A percentile compares a stretch with the other conserved stretches of the same genome.
Conservation (phyloP, 1,140 invertebrate species). For the Heliconius nattereri region DNA sequence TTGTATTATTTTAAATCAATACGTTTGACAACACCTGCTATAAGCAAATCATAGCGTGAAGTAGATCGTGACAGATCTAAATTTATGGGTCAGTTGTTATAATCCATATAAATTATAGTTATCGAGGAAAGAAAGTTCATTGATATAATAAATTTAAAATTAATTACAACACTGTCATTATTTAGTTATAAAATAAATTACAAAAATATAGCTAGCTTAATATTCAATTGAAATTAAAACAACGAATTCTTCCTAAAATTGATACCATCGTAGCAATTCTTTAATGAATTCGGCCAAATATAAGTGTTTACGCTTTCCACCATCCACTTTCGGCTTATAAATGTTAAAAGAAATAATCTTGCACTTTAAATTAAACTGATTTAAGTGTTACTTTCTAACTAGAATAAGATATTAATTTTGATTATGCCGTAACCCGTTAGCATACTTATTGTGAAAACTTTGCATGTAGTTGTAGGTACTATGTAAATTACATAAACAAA, state of each 20-base stretch:
- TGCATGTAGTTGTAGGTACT: neutral
- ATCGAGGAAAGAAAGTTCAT: constrained; percentile 47
- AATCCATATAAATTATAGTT: constrained; percentile 51
- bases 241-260: neutral
- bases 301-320: constrained; percentile 8
- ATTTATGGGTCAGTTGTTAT: constrained; percentile 71
- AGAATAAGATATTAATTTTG: neutral
- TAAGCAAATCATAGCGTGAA: constrained; percentile 69
- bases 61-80: constrained; percentile 73
- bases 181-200: too few relatives aligned
- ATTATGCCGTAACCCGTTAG: constrained; percentile 8
- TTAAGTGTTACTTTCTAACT: constrained; percentile 11
- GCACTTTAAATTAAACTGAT: neutral
- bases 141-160: constrained; percentile 7
- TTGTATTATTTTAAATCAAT: neutral
- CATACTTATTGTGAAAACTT: neutral
- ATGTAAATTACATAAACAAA: constrained; percentile 11
- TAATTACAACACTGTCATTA: neutral
- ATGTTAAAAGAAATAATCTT: neutral
- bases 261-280: neutral
- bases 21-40: constrained; percentile 12
- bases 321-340: neutral
- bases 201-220: neutral
- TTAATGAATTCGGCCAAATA: neutral
- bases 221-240: neutral